These are phyloP conservation scores for Valencia hispanica DNA, from an alignment of 2,797 vertebrate species.

Conservation along the genomic window DNA sequence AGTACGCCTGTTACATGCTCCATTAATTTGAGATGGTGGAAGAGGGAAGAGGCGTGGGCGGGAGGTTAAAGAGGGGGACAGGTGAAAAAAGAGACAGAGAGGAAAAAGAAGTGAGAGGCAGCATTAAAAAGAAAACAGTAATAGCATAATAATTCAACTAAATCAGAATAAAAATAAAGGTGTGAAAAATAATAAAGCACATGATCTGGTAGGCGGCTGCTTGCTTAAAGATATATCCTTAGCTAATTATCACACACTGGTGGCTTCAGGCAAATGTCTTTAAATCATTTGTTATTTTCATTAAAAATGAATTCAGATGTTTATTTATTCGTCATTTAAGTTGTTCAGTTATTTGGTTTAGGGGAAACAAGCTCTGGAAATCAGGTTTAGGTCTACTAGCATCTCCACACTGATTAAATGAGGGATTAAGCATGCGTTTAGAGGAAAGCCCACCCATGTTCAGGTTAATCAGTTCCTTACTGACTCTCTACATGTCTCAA, in stretches of 20 bases:
- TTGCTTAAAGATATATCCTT: background rate
- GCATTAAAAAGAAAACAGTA: background rate
- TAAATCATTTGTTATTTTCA: too few species aligned
- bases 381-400: background rate
- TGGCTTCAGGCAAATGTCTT: background rate
- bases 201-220: too few species aligned
- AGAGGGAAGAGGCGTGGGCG: conserved; percentile 43
- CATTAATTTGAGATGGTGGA: conserved; percentile 69
- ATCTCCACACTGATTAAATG: background rate
- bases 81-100: conserved; percentile 35
- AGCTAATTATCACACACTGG: background rate
- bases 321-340: too few species aligned
- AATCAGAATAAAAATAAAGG: background rate
- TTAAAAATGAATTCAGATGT: too few species aligned
- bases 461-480: too few species aligned
- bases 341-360: too few species aligned
- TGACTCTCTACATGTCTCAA: too few species aligned
- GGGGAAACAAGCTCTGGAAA: too few species aligned
- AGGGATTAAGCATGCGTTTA: background rate
- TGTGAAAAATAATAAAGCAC: background rate
- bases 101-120: conserved; percentile 4
- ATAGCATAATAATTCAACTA: background rate
- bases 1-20: conserved; percentile 76
- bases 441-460: background rate
- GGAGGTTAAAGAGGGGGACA: conserved; percentile 43